phyloP scores from a whole-genome alignment of 1,140 invertebrate genomes.

The Polypedilum pembai region DNA sequence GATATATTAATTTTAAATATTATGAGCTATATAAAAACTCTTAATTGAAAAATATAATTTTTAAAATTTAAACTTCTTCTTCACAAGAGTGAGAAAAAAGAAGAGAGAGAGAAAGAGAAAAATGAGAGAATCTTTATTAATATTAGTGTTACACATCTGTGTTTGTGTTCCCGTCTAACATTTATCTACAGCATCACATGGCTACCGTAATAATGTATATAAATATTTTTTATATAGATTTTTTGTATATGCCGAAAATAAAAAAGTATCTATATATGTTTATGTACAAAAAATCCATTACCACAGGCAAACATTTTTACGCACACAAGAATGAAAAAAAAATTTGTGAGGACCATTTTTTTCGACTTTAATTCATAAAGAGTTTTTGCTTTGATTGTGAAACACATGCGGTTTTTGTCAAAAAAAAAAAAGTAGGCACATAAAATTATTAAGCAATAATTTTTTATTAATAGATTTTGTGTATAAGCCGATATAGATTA shows the following conservation, averaged over 20 bases:
- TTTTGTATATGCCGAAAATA: slow-evolving; percentile 12
- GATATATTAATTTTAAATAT: too few species aligned
- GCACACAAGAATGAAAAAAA: slow-evolving; percentile 24
- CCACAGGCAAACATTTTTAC: background rate
- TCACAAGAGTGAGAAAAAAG: too few species aligned
- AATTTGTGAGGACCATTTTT: slow-evolving; percentile 24
- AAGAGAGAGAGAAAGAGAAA: too few species aligned
- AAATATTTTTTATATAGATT: background rate
- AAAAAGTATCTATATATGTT: background rate
- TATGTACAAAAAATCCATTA: slow-evolving; percentile 10
- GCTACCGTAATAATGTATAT: too few species aligned
- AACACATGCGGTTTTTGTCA: slow-evolving; percentile 24
- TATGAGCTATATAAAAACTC: too few species aligned
- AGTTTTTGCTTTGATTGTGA: slow-evolving; percentile 26
- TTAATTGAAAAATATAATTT: too few species aligned
- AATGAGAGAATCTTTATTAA: too few species aligned
- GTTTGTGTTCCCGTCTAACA: too few species aligned
- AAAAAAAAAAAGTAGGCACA: slow-evolving; percentile 1
- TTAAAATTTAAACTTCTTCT: too few species aligned
- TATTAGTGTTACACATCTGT: too few species aligned
- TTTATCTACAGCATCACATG: too few species aligned
- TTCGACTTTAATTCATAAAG: slow-evolving; percentile 27
- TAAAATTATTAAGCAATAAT: background rate
- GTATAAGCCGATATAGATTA: background rate
- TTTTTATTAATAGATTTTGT: slow-evolving; percentile 11